Conservation (phyloP, 2,113 vertebrate species). For the Laticauda laticaudata region DNA sequence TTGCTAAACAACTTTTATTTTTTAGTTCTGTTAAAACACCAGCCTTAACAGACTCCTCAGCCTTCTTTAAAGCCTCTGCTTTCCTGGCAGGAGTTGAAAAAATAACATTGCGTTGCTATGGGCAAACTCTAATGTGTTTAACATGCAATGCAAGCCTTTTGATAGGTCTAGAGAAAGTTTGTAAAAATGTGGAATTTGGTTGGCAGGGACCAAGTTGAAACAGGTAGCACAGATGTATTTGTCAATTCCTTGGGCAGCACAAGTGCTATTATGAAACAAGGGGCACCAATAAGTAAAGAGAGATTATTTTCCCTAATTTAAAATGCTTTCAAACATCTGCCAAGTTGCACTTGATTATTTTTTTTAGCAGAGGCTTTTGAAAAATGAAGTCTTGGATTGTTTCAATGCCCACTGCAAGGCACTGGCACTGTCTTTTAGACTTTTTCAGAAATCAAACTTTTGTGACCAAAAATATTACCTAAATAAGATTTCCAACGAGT, state of each 20-base stretch:
- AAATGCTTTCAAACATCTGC: background rate
- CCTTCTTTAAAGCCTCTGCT: conserved; percentile 2
- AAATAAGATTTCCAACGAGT: background rate
- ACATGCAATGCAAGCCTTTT: background rate
- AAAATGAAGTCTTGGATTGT: background rate
- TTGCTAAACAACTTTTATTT: conserved; percentile 39
- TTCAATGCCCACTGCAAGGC: background rate
- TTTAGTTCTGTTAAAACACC: conserved; percentile 50
- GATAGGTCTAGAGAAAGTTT: background rate
- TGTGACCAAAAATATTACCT: background rate
- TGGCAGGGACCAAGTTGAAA: background rate
- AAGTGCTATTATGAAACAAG: background rate
- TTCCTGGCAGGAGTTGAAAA: background rate
- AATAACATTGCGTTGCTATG: conserved; percentile 4
- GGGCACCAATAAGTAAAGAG: background rate
- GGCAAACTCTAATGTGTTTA: background rate
- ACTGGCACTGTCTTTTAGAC: background rate
- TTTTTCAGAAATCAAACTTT: background rate
- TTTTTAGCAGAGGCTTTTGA: background rate
- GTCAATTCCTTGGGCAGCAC: too few relatives aligned
- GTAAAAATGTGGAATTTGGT: background rate
- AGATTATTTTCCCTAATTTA: background rate
- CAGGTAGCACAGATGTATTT: too few relatives aligned
- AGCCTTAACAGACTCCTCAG: conserved; percentile 27
- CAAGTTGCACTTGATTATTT: background rate